phyloP scores from a whole-genome alignment of 2,888 invertebrate genomes.

The Aelia acuminata region DNA sequence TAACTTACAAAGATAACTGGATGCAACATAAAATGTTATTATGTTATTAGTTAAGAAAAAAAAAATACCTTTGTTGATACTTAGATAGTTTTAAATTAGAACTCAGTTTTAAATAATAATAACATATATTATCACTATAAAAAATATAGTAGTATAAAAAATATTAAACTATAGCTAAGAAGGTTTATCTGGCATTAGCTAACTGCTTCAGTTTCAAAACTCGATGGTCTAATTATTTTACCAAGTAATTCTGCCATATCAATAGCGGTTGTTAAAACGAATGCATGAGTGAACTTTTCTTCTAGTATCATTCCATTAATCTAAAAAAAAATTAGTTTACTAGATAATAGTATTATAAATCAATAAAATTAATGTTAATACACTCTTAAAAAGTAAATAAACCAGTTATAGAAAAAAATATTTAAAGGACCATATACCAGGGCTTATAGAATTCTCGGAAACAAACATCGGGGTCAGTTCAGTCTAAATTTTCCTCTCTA shows the following conservation, averaged over 20 bases:
- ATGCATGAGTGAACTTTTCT: constrained; percentile 63
- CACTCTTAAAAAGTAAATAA: neutral
- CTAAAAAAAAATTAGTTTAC: constrained; percentile 28
- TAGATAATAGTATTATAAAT: neutral
- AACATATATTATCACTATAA: neutral
- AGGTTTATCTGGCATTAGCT: neutral
- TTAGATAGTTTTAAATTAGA: neutral
- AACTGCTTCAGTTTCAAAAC: constrained; percentile 80
- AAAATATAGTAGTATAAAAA: neutral
- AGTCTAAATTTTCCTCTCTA: too few relatives aligned
- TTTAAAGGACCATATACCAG: too few relatives aligned
- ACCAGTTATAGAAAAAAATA: too few relatives aligned
- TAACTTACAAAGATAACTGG: too few relatives aligned
- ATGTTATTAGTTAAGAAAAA: too few relatives aligned
- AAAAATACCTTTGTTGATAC: neutral
- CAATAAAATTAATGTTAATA: neutral
- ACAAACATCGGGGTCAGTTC: too few relatives aligned
- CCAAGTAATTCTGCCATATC: constrained; percentile 69
- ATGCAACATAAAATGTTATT: too few relatives aligned
- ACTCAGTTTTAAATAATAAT: neutral
- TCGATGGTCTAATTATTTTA: constrained; percentile 82
- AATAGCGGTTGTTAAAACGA: constrained; percentile 62
- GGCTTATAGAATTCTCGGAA: too few relatives aligned
- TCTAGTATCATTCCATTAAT: constrained; percentile 61
- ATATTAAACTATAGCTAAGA: neutral